Percentiles rank a stretch among this genome's conserved stretches.
These are phyloP conservation scores for Toxostoma redivivum DNA, from an alignment of 2,113 vertebrate genomes.

Conservation along the genomic window DNA sequence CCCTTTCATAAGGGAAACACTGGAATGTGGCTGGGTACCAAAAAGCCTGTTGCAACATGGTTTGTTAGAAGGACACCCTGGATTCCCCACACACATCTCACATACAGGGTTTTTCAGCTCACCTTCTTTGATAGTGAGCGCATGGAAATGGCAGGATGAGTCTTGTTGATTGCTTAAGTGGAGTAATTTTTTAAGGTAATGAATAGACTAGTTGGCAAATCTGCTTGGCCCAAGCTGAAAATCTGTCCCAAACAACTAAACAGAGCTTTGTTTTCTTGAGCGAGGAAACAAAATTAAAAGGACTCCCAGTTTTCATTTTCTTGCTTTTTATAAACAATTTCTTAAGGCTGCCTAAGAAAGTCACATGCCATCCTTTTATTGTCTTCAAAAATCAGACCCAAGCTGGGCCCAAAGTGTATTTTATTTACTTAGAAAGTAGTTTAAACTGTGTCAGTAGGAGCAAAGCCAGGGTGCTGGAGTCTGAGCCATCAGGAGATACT, in stretches of 20 bases:
- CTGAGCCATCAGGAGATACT: background rate
- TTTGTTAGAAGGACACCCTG: constrained; percentile 35
- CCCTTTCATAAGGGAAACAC: constrained; percentile 57
- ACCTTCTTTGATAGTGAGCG: constrained; percentile 14
- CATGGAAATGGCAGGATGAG: constrained; percentile 18
- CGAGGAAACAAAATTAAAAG: background rate
- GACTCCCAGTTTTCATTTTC: background rate
- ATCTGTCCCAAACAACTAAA: background rate
- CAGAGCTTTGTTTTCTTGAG: background rate
- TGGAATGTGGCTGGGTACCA: constrained; percentile 52
- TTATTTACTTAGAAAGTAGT: background rate
- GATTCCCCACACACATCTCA: background rate
- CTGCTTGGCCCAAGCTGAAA: background rate
- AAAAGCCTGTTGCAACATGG: constrained; percentile 37
- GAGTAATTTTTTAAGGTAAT: background rate
- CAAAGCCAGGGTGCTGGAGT: background rate
- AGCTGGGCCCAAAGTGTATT: background rate
- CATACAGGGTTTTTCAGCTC: constrained; percentile 1
- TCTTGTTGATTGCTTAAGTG: constrained; percentile 32
- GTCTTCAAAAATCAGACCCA: background rate
- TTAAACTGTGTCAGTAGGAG: background rate
- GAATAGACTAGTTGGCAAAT: background rate
- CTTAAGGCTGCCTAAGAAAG: background rate
- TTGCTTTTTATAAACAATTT: background rate
- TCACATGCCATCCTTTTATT: background rate